Percentiles rank a stretch among this genome's conserved stretches.
Conservation (phyloP, 2,797 vertebrate genomes). For the Thripadectes ignobilis region DNA sequence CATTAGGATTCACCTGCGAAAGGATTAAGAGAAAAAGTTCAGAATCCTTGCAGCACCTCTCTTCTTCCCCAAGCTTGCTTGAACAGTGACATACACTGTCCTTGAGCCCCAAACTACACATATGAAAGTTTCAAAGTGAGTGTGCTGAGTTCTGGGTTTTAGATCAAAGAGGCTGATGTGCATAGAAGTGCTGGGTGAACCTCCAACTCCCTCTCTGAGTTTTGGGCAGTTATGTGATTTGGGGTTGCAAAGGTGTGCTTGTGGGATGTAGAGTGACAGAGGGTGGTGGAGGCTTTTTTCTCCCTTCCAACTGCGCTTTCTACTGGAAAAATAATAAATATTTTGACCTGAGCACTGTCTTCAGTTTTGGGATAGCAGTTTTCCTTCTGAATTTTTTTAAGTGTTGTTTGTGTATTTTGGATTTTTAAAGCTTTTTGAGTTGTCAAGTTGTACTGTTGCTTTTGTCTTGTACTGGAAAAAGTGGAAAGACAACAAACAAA, state of each 20-base stretch:
- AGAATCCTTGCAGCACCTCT: not conserved
- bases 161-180: not conserved
- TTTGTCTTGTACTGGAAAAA: not conserved
- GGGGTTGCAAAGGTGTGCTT: not conserved
- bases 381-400: not conserved
- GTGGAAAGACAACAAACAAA: not conserved
- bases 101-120: not conserved
- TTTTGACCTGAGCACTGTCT: not conserved
- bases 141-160: not conserved
- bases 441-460: not conserved
- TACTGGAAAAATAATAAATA: not conserved
- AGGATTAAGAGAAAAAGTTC: not conserved
- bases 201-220: not conserved
- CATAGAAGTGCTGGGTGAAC: not conserved
- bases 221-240: not conserved
- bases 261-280: not conserved
- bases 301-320: not conserved
- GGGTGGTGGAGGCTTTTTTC: not conserved
- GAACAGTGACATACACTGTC: not conserved
- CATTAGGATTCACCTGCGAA: not conserved
- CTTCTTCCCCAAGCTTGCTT: not conserved
- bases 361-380: not conserved
- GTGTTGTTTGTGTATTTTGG: not conserved
- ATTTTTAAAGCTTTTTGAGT: not conserved
- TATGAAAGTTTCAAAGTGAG: not conserved